Evolutionary conservation across 2,797 vertebrate species (phyloP).

Genomic region (Epinephelus coioides): DNA sequence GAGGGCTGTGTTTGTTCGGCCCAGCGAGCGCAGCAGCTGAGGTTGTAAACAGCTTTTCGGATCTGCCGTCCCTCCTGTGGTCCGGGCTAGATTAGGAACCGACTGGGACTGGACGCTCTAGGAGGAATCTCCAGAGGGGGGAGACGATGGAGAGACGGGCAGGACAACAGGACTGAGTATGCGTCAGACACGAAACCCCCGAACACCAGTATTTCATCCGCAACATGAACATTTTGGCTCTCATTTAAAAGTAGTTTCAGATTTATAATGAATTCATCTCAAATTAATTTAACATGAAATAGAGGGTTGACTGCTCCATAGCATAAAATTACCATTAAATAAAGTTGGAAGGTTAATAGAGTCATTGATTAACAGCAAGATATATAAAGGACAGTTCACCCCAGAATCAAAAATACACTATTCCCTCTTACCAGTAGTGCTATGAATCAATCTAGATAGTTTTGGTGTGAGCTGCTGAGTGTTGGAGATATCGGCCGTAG

Average conservation of each 20-base stretch:
- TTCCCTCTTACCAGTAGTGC: too few species aligned
- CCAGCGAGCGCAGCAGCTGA: slow-evolving; percentile 75
- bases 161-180: neutral
- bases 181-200: neutral
- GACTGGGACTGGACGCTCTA: slow-evolving; percentile 22
- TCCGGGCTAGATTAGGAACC: slow-evolving; percentile 60
- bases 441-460: too few species aligned
- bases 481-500: too few species aligned
- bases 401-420: too few species aligned
- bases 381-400: too few species aligned
- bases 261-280: neutral
- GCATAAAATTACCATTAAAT: neutral
- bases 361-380: neutral
- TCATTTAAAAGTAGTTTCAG: neutral
- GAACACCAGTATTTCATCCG: neutral
- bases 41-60: slow-evolving; percentile 71
- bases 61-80: slow-evolving; percentile 45
- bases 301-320: neutral
- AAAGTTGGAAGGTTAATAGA: neutral
- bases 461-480: too few species aligned
- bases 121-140: slow-evolving; percentile 44
- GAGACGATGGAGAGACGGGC: neutral
- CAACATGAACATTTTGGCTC: neutral
- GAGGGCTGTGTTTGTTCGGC: slow-evolving; percentile 76
- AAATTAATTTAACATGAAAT: neutral